Evolutionary conservation across 2,113 vertebrate genomes (phyloP), one percentile per base, ranked within the genome.

Genomic region (Dromas ardeola): DNA sequence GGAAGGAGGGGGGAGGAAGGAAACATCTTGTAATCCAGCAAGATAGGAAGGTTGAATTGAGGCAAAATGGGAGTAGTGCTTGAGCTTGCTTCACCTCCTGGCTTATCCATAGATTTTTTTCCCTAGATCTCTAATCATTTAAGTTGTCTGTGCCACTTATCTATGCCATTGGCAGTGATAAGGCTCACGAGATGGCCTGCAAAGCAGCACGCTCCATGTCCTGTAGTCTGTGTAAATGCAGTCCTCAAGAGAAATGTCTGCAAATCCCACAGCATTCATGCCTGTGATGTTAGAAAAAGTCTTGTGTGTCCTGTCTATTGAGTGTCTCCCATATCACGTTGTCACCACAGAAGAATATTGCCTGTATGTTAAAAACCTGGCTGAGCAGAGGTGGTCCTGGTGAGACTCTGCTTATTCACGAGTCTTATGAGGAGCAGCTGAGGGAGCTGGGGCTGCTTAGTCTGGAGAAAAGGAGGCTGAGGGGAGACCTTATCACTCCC

Each of bases 1-100:
- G 0, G 38, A 85, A 67, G 45, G 42, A 77, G 21, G 0, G 3
- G 3, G 8, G 17, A n/a, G 36, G 42, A 78, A 62, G 25, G 25
- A 83, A 83, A 15, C 15, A 6, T 55, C 55, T 70, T 66, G 49
- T 70, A 40, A 88, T 90, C 27, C 38, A 62, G n/a, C n/a, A 58
- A 38, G 36, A 55, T 21, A 26, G 2, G 2, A 42, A 91, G 30
- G 6, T 3, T 69, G 45, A 65, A 36, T 29, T 88, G 61, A 62
- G 10, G 22, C 9, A 66, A 58, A 83, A 81, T 16, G 53, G 15
- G 11, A 69, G 55, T 30, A 58, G 5, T 26, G 25, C 25, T 81
- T 9, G 1, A 77, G 30, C 8, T 52, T 56, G 32, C 45, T 76
- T 92, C 66, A 47, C 11, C 25, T 84, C 19, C n/a, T 87, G n/a